Evolutionary conservation across 2,797 vertebrate species (phyloP), one percentile per base, ranked within the genome.

Genomic region (Coracias cyanogaster): DNA sequence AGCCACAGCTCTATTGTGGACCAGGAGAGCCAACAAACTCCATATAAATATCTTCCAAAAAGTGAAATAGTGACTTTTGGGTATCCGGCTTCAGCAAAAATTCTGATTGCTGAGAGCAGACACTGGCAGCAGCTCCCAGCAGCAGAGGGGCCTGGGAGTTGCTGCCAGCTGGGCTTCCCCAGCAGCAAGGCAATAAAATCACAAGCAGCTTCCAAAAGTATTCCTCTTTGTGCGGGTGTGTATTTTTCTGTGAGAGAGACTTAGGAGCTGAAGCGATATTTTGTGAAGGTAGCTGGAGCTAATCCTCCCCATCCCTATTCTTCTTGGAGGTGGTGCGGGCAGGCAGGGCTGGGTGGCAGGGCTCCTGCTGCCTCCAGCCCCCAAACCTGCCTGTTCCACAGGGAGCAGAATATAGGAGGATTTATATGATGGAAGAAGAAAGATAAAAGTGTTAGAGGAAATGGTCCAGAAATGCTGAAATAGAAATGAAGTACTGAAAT

Each of bases 401-500:
- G 7, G 54, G 84, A 96, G n/a, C 7, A 1, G 72, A 88, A 87
- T 90, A 82, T 25, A 94, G 78, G 69, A 93, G 65, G 69, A 95
- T 94, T 96, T 95, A 94, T 91, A 60, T 10, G 83, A 96, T 89
- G 35, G 43, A 78, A 82, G 31, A 54, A 83, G 84, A 64, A 80
- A 89, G 72, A 96, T 92, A 95, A 97, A 96, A 85, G 46, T 78
- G 37, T 93, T 93, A 58, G 48, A 96, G 60, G 57, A 96, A 96
- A 94, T 84, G 35, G 65, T 81, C 64, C 79, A 88, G 96, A 97
- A 96, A 96, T 94, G 83, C 76, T 82, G 92, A 97, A 97, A 85
- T 84, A 96, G 89, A 94, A 97, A 73, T 73, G 91, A 95, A 97
- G 86, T 87, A 55, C 77, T 90, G 93, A 94, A 97, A 90, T 95